Percentiles rank a stretch among this genome's conserved stretches.
phyloP scores from a whole-genome alignment of 2,113 vertebrate genomes.

The Apaloderma vittatum region DNA sequence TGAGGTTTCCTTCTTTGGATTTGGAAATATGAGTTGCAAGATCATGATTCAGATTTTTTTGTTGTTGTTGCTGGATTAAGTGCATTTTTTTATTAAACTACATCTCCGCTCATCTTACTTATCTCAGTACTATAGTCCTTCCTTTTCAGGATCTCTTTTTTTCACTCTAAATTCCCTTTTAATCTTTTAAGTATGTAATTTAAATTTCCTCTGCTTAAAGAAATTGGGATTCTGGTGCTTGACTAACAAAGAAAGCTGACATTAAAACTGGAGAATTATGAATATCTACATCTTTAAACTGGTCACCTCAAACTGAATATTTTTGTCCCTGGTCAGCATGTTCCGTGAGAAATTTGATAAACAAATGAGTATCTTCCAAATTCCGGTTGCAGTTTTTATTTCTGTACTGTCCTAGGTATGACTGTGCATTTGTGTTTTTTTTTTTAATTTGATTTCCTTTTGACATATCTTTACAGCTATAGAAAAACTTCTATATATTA shows the following conservation, averaged over 20 bases:
- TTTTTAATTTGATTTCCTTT: neutral
- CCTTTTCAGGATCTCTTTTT: neutral
- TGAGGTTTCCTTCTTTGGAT: neutral
- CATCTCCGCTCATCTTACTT: neutral
- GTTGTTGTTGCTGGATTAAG: neutral
- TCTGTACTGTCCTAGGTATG: neutral
- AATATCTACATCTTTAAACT: neutral
- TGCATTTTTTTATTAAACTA: neutral
- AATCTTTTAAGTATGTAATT: neutral
- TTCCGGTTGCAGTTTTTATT: neutral
- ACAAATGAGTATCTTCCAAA: neutral
- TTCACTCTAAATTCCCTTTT: neutral
- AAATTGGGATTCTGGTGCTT: neutral
- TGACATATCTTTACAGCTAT: neutral
- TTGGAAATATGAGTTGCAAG: neutral
- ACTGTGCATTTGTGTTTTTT: accelerated
- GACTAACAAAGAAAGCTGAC: neutral
- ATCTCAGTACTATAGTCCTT: neutral
- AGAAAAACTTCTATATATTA: neutral
- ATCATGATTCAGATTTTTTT: neutral
- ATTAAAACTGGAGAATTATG: neutral
- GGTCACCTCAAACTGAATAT: neutral
- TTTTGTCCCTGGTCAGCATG: neutral
- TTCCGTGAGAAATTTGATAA: neutral
- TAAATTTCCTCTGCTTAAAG: neutral